Conservation (phyloP, 1,140 invertebrate species). For the Cherax quadricarinatus region DNA sequence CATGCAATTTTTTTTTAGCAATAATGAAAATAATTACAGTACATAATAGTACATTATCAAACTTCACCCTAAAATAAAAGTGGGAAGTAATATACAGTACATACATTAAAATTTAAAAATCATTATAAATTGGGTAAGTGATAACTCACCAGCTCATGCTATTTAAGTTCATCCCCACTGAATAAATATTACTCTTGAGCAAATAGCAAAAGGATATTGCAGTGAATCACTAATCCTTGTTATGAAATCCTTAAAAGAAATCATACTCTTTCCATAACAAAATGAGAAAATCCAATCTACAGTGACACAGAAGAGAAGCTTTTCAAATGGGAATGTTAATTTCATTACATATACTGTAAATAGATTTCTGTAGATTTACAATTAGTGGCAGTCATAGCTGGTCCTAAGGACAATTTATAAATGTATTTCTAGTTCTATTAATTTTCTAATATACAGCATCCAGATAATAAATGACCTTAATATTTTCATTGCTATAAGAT, state of each 20-base stretch:
- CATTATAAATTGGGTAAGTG: neutral
- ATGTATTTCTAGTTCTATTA: neutral
- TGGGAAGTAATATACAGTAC: neutral
- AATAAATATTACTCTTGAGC: neutral
- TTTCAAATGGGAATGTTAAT: neutral
- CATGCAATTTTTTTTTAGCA: slow-evolving; percentile 32
- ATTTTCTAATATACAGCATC: neutral
- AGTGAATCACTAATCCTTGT: neutral
- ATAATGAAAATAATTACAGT: slow-evolving; percentile 9
- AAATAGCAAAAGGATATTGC: neutral
- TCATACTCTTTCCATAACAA: neutral
- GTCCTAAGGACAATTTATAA: neutral
- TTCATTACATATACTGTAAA: neutral
- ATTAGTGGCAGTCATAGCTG: neutral
- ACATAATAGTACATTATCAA: neutral
- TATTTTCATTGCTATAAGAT: neutral
- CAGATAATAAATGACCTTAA: neutral
- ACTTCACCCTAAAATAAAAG: slow-evolving; percentile 15
- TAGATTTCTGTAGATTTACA: neutral
- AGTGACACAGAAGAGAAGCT: neutral
- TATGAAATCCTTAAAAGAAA: neutral
- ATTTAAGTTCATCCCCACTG: neutral
- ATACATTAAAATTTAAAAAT: neutral
- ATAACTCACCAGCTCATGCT: neutral
- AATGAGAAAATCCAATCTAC: neutral